Conservation (phyloP, 2,888 invertebrate genomes). For the Anagyrus pseudococci region DNA sequence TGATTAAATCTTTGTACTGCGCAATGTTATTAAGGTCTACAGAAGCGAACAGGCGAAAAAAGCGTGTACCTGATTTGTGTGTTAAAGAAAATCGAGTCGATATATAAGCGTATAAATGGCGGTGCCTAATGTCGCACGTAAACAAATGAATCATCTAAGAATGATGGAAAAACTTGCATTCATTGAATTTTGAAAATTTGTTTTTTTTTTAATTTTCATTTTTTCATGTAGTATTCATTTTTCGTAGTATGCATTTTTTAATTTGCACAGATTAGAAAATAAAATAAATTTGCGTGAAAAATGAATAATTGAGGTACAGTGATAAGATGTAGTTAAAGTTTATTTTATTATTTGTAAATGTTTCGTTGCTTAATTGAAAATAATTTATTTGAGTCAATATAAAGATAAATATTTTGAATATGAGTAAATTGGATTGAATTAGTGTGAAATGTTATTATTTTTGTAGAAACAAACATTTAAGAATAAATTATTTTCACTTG, state of each 20-base stretch:
- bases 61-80: constrained; percentile 58
- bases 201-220: constrained; percentile 22
- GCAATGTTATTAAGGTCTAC: constrained; percentile 9
- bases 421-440: background rate
- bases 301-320: background rate
- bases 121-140: constrained; percentile 45
- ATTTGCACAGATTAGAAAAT: no score
- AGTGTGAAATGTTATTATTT: background rate
- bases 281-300: background rate
- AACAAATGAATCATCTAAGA: constrained; percentile 10
- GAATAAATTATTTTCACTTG: no score
- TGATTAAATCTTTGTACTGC: constrained; percentile 9
- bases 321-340: background rate
- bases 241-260: no score
- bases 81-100: constrained; percentile 42
- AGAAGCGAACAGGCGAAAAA: constrained; percentile 34
- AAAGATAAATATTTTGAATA: background rate
- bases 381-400: background rate
- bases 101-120: constrained; percentile 42
- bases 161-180: background rate
- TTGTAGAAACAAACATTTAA: background rate
- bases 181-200: background rate
- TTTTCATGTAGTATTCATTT: constrained; percentile 11
- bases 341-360: background rate
- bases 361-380: background rate